Evolutionary conservation across 2,888 invertebrate genomes (phyloP), one percentile per base, ranked within the genome.

Genomic region (Acleris emargana): DNA sequence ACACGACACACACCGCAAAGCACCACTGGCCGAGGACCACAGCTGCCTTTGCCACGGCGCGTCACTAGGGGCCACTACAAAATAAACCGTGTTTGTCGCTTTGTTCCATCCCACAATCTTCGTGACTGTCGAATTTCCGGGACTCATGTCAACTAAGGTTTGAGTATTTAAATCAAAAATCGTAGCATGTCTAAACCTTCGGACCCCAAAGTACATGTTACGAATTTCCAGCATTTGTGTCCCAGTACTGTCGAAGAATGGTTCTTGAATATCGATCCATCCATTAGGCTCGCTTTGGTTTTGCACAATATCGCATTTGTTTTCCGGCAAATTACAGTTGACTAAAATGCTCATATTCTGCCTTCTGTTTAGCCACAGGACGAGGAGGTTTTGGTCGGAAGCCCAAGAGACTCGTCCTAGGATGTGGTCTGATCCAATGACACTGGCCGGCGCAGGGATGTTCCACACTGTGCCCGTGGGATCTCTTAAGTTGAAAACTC

Each of bases 291-390:
- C 95, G 0, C 83, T 81, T n/a, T 85, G 68, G 78, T 93, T 69
- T 81, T 89, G 76, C 0, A 90, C 74, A 54, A 89, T 84, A 57
- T 81, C 86, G 72, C 93, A 93, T 71, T 86, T 87, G 61, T 90
- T 86, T 47, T 77, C 76, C 25, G 74, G 76, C 18, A 92, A 69
- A 61, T 93, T 86, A 78, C 96, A 96, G 28, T 94, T 87, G 16
- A 94, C 91, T 50, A 95, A 77, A 22, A 94, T 86, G 43, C 95
- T 93, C 58, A 94, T 76, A 79, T 95, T 98, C 85, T 99, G 99
- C 25, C 96, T 94, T 60, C 99, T 94, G 83, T 98, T 98, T 62
- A 97, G 91, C 96, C 98, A 98, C 5, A 96, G 93, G 0, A 96
- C 95, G 1, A 95, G 87, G 0, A 98, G 80, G 32, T 94, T 93